These are phyloP conservation scores for Temnopleurus reevesii DNA, from an alignment of 53 echinoderm and acorn worm genomes.

Conservation along the genomic window DNA sequence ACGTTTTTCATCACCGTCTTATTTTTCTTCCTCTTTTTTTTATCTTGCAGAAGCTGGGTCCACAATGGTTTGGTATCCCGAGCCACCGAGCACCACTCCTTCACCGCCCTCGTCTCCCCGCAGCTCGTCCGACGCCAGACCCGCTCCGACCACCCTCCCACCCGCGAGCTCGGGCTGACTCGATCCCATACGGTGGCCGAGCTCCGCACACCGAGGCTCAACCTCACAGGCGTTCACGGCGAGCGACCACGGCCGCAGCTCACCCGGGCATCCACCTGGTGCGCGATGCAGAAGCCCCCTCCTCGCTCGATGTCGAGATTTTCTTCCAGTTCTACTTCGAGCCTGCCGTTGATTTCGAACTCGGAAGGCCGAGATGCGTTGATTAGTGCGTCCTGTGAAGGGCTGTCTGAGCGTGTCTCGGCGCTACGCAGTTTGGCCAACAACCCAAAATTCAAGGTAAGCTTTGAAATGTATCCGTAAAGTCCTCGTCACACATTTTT, in stretches of 20 bases:
- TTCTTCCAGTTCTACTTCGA: constrained; percentile 46
- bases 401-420: constrained; percentile 58
- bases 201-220: neutral
- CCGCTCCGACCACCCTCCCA: neutral
- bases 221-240: constrained; percentile 8
- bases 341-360: constrained; percentile 32
- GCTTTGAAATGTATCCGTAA: no score
- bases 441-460: constrained; percentile 72
- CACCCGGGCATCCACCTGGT: constrained; percentile 9
- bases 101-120: constrained; percentile 9
- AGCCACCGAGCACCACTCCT: neutral
- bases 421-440: constrained; percentile 72
- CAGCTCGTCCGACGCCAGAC: constrained; percentile 19
- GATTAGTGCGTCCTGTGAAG: constrained; percentile 54
- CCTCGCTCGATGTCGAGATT: constrained; percentile 34
- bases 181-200: constrained; percentile 46
- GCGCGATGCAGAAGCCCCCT: neutral
- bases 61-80: constrained; percentile 2
- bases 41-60: constrained; percentile 10
- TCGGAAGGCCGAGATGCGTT: constrained; percentile 16
- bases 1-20: neutral
- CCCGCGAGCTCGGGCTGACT: constrained; percentile 31
- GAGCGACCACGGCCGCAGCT: constrained; percentile 29
- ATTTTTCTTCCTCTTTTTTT: neutral
- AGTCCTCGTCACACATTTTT: no score